These are phyloP conservation scores for Epinotia bilunana DNA, from an alignment of 2,888 invertebrate genomes.

Conservation along the genomic window DNA sequence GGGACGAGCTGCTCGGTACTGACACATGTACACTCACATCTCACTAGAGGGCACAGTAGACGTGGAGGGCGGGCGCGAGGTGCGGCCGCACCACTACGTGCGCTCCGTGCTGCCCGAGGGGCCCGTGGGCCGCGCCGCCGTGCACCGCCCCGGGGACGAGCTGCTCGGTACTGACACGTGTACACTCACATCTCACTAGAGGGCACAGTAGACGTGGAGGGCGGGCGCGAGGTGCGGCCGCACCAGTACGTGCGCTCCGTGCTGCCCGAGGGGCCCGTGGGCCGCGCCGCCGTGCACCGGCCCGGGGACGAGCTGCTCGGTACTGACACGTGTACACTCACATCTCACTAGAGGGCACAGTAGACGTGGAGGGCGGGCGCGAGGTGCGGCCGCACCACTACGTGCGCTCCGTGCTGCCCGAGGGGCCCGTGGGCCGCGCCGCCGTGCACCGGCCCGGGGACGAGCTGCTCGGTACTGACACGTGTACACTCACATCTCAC, in stretches of 20 bases:
- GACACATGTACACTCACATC: background rate
- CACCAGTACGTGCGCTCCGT: constrained; percentile 99
- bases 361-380: constrained; percentile 98
- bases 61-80: constrained; percentile 98
- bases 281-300: constrained; percentile 93
- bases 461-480: constrained; percentile 88
- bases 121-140: constrained; percentile 96
- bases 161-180: constrained; percentile 83
- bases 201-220: constrained; percentile 98
- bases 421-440: constrained; percentile 98
- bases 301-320: constrained; percentile 97
- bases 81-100: constrained; percentile 99
- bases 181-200: constrained; percentile 83
- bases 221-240: constrained; percentile 98
- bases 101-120: constrained; percentile 98
- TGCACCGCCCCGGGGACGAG: constrained; percentile 97
- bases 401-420: constrained; percentile 97
- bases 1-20: constrained; percentile 94
- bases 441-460: constrained; percentile 96
- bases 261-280: constrained; percentile 98
- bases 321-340: constrained; percentile 45
- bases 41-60: constrained; percentile 96
- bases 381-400: constrained; percentile 99
- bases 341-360: constrained; percentile 92
- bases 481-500: constrained; percentile 86